These are phyloP conservation scores for Gasteruption jaculator DNA, from an alignment of 2,888 invertebrate species.

Conservation along the genomic window DNA sequence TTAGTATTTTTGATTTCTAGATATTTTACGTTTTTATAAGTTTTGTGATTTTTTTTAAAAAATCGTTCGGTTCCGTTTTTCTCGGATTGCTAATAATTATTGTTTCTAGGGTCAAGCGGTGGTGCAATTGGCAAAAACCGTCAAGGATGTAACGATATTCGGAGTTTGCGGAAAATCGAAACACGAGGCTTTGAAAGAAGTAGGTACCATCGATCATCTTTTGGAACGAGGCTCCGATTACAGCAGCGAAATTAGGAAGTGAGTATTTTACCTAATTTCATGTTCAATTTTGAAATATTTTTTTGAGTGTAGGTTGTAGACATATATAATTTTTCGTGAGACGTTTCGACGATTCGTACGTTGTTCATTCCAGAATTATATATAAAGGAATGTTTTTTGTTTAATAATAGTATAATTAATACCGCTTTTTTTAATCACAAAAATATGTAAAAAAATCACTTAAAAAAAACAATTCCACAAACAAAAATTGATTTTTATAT, in stretches of 20 bases:
- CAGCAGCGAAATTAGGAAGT: slow-evolving; percentile 80
- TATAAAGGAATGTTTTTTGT: too few relatives aligned
- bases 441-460: too few relatives aligned
- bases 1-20: not conserved
- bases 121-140: slow-evolving; percentile 74
- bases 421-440: too few relatives aligned
- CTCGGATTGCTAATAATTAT: slow-evolving; percentile 8
- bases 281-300: slow-evolving; percentile 3
- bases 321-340: slow-evolving; percentile 4
- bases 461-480: too few relatives aligned
- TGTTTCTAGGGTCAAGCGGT: slow-evolving; percentile 74
- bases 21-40: too few relatives aligned
- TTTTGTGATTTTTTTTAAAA: not conserved
- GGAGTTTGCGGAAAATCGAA: slow-evolving; percentile 82
- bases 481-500: too few relatives aligned
- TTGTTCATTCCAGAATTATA: too few relatives aligned
- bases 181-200: slow-evolving; percentile 75
- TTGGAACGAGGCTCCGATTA: slow-evolving; percentile 80
- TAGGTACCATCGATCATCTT: slow-evolving; percentile 69
- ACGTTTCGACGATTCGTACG: too few relatives aligned
- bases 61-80: not conserved
- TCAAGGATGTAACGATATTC: slow-evolving; percentile 75
- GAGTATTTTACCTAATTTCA: slow-evolving; percentile 41
- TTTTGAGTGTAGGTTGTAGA: slow-evolving; percentile 9
- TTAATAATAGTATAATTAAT: too few relatives aligned